Percentiles rank a stretch among this genome's conserved stretches.
Evolutionary conservation across 2,113 vertebrate species (phyloP).

Genomic region (Stegostoma tigrinum): DNA sequence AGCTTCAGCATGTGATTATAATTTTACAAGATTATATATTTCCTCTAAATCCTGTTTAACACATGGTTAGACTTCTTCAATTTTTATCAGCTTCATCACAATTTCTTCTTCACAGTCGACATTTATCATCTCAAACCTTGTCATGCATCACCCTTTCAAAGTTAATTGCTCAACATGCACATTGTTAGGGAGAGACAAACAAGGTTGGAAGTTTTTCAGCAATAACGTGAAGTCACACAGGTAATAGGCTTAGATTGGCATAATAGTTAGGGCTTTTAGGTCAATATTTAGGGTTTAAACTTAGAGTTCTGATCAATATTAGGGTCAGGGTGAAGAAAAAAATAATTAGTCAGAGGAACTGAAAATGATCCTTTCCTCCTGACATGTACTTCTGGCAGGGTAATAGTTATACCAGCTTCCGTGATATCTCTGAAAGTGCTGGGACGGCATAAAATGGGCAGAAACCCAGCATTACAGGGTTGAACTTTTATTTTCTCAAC

Average conservation of each 20-base stretch:
- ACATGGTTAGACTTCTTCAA: neutral
- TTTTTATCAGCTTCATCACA: neutral
- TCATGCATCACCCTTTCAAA: neutral
- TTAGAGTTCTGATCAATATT: neutral
- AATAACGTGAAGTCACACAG: neutral
- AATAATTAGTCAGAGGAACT: neutral
- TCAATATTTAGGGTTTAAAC: neutral
- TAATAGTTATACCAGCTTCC: no score
- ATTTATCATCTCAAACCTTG: neutral
- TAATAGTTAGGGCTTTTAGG: neutral
- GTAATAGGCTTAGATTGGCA: neutral
- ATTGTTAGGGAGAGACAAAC: neutral
- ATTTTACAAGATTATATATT: neutral
- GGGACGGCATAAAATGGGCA: neutral
- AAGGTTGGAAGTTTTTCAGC: neutral
- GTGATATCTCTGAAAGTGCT: neutral
- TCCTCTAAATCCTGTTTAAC: neutral
- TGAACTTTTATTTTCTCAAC: neutral
- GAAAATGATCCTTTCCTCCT: neutral
- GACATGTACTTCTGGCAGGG: no score
- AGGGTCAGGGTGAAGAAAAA: neutral
- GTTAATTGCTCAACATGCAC: neutral
- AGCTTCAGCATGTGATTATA: neutral
- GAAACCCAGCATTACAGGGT: neutral
- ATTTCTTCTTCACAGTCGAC: neutral